phyloP scores from a whole-genome alignment of 2,113 vertebrate species.

The Anarhynchus alexandrinus region DNA sequence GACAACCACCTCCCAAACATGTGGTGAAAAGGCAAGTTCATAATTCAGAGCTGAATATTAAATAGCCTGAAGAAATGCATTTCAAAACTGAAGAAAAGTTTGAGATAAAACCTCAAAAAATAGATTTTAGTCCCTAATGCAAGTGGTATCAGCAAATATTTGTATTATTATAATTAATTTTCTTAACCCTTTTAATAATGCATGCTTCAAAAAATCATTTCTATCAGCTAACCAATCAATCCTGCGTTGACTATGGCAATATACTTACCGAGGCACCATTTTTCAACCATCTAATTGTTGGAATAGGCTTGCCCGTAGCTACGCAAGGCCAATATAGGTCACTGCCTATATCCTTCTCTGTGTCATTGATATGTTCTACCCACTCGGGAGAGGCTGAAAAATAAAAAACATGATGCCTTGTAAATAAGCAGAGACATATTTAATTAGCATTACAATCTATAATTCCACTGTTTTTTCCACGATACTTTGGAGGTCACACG shows the following conservation, averaged over 20 bases:
- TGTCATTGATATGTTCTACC: constrained; percentile 88
- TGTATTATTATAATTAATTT: background rate
- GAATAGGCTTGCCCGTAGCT: constrained; percentile 88
- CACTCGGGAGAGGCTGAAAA: constrained; percentile 89
- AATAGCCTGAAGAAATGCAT: background rate
- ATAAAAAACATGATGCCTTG: background rate
- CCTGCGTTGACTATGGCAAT: background rate
- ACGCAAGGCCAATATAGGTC: constrained; percentile 88
- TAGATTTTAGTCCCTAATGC: background rate
- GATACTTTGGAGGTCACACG: background rate
- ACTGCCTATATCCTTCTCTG: constrained; percentile 87
- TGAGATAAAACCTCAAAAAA: background rate
- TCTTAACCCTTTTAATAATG: background rate
- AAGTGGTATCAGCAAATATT: background rate
- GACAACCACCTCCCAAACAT: background rate
- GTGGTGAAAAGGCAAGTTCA: background rate
- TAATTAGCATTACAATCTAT: background rate
- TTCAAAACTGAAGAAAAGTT: background rate
- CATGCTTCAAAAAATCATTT: background rate
- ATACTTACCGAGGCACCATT: constrained; percentile 84
- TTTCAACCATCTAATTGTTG: constrained; percentile 88
- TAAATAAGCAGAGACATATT: background rate
- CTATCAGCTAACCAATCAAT: background rate
- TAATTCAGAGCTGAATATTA: background rate
- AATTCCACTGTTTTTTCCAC: background rate